Conservation (phyloP, 2,888 invertebrate species). For the Hypena proboscidalis region DNA sequence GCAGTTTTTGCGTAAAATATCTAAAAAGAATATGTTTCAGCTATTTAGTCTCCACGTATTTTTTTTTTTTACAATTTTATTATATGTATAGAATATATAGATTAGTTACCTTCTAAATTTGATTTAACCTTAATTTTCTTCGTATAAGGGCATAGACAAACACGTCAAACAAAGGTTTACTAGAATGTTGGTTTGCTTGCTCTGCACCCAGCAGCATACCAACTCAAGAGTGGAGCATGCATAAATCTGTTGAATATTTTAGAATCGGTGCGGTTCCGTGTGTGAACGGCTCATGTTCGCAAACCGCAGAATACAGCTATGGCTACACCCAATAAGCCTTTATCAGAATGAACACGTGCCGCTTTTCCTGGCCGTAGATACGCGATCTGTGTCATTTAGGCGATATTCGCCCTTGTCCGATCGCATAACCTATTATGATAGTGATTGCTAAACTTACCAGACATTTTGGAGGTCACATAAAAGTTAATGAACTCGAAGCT, state of each 20-base stretch:
- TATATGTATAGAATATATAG: no score
- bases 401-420: constrained; percentile 6
- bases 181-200: no score
- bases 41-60: no score
- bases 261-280: constrained; percentile 1
- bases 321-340: constrained; percentile 1
- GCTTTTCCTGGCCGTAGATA: constrained; percentile 3
- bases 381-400: constrained; percentile 1
- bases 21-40: no score
- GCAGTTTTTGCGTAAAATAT: no score
- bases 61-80: no score
- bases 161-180: no score
- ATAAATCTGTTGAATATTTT: not conserved
- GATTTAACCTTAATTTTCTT: no score
- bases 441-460: constrained; percentile 6
- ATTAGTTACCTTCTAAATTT: no score
- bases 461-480: constrained; percentile 7
- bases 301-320: not conserved
- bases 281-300: not conserved
- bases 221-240: no score
- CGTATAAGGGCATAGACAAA: no score
- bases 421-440: constrained; percentile 5
- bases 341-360: constrained; percentile 5
- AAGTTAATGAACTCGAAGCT: constrained; percentile 7
- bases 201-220: no score